These are phyloP conservation scores for Pampusana beccarii DNA, from an alignment of 2,113 vertebrate species.

Conservation along the genomic window DNA sequence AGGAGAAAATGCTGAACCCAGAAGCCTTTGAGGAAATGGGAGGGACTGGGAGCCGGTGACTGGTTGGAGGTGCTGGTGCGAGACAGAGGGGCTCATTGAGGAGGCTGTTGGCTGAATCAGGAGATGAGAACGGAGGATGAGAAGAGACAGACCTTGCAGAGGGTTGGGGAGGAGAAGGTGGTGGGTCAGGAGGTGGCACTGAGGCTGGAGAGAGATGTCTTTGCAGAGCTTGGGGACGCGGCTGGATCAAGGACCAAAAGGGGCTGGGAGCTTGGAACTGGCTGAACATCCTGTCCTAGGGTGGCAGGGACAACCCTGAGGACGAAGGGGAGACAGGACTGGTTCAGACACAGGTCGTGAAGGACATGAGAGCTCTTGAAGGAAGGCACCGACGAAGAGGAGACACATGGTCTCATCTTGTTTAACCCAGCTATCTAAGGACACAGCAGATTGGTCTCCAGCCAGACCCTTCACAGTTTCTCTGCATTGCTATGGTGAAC, in stretches of 20 bases:
- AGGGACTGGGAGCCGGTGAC: neutral
- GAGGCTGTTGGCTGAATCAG: neutral
- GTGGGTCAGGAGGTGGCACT: neutral
- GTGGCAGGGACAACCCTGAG: neutral
- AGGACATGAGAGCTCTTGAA: neutral
- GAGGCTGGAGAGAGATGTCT: neutral
- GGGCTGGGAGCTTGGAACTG: fast-evolving
- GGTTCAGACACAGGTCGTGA: neutral
- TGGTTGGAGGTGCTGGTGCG: neutral
- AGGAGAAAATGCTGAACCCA: neutral
- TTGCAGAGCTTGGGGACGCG: neutral
- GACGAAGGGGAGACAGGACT: neutral
- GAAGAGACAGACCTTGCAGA: neutral
- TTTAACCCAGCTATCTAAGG: neutral
- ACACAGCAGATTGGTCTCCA: neutral
- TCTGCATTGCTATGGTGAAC: neutral
- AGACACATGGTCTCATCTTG: fast-evolving
- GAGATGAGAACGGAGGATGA: fast-evolving
- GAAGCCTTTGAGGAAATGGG: neutral
- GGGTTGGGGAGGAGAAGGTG: neutral
- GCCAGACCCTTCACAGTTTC: neutral
- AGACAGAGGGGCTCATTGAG: conserved; percentile 13
- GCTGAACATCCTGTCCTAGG: neutral
- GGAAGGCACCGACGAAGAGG: neutral
- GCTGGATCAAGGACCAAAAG: neutral